Base-by-base conservation (phyloP, 2,888 invertebrate genomes). In the Ypsolopha scabrella region DNA sequence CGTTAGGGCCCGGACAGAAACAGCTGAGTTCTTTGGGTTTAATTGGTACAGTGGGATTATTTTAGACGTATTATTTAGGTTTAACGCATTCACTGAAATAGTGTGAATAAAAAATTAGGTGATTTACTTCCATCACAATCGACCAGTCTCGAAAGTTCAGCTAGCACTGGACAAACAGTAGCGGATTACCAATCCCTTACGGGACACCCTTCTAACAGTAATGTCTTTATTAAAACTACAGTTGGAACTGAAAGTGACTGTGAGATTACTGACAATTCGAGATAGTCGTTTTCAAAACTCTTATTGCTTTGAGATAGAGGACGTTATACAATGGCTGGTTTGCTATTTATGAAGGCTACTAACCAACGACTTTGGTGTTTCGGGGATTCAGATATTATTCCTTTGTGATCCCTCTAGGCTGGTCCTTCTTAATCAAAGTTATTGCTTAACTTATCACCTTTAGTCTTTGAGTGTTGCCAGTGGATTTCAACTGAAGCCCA, bases 151-250 rank as follows among this genome's bases (percentile, higher is more conserved):
- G 7, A 24, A 46, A 39, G 2, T 39, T n/a, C 39, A 39, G n/a
- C 39, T 3, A n/a, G 39, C 39, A 39, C 9, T 9, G 39, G 9
- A 9, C 39, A n/a, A n/a, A 48, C 47, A 34, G n/a, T 37, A 11
- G 11, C 37, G 37, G 36, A 36, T 43, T 43, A 37, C 36, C 63
- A 72, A 71, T 74, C 78, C 75, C 76, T 59, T 60, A 68, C 64
- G 72, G 50, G 11, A 65, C 68, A 67, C 72, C 68, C 72, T 70
- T 71, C 74, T 72, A 70, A 77, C 70, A 73, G 72, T 74, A 70
- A 70, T 67, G 67, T 80, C 78, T 77, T 80, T 79, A 83, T 85
- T 83, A 82, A 81, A 82, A 81, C 82, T 80, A 81, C 75, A 80
- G 76, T 82, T 80, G 80, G 73, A 75, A 73, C 72, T 62, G 64